phyloP scores from a whole-genome alignment of 2,113 vertebrate species.

The Tor tambroides region DNA sequence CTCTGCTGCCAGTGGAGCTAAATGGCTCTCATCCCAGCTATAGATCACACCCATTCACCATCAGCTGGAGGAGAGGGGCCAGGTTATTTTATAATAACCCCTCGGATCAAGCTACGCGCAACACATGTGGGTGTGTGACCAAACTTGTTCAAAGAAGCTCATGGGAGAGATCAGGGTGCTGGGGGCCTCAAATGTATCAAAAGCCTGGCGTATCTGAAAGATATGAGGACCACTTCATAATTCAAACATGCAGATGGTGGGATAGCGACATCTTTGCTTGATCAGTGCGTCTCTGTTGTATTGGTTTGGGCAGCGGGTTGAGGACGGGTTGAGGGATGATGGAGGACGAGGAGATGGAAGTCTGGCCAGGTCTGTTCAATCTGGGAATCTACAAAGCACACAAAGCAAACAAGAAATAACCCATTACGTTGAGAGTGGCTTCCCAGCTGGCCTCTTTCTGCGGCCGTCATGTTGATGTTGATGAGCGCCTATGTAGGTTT shows the following conservation, averaged over 20 bases:
- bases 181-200: constrained; percentile 74
- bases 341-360: constrained; percentile 48
- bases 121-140: constrained; percentile 49
- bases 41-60: constrained; percentile 38
- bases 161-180: constrained; percentile 71
- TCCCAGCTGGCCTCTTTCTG: constrained; percentile 49
- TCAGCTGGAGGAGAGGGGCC: constrained; percentile 40
- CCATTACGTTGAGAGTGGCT: constrained; percentile 40
- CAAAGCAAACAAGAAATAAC: constrained; percentile 43
- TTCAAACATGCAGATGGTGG: constrained; percentile 30
- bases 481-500: constrained; percentile 28
- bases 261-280: constrained; percentile 42
- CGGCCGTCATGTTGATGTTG: constrained; percentile 34
- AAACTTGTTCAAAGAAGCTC: constrained; percentile 71
- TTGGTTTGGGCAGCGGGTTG: constrained; percentile 13
- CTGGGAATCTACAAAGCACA: constrained; percentile 42
- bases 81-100: constrained; percentile 41
- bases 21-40: constrained; percentile 56
- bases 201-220: constrained; percentile 65
- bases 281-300: constrained; percentile 31
- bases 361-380: constrained; percentile 43
- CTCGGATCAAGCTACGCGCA: constrained; percentile 21
- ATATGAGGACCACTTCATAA: constrained; percentile 33
- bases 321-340: constrained; percentile 24
- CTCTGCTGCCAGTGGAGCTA: constrained; percentile 51